Base-by-base conservation (phyloP, 2,888 invertebrate species). In the Tetrapedia diversipes region DNA sequence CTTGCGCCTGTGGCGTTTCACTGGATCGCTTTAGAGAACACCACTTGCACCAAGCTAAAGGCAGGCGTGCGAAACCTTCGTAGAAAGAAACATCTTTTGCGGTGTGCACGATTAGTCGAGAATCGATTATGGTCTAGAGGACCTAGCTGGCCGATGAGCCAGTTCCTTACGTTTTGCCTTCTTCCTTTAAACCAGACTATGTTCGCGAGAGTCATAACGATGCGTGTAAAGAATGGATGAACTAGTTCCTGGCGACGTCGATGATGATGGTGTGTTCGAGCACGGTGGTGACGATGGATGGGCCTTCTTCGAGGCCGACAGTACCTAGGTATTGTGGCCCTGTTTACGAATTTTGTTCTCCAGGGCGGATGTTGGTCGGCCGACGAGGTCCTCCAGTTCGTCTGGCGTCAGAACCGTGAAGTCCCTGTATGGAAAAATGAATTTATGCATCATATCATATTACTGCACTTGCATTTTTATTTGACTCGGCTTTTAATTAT, bases 371-470 rank as follows among this genome's bases (percentile, higher is more conserved):
- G 89, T 88, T 64, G 79, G 92, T 90, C 71, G 93, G 74, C 93
- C 94, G 77, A 94, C 94, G 67, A 95, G 92, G 49, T 93, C 92
- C 87, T 95, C 94, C 69, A 94, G 90, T 86, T 95, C 94, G 37
- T 93, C 93, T 1, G 93, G 93, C 64, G 94, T 94, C 39, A 93
- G 92, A 4, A 94, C 91, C 24, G 90, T 91, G 79, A 91, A 91
- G 80, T 90, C 90, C 80, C 91, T 90, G 84, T 19, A 45, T 34
- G 49, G 3, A 2, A 27, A 51, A 8, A 57, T 63, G 1, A 19
- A 41, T 43, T 32, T 8, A 19, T 6, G 4, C 7, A n/a, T n/a
- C n/a, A 19, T 34, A 4, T 29, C n/a, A n/a, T 39, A 22, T 6
- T 51, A 14, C 16, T 29, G 4, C 0, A 4, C 6, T 57, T 34